These are phyloP conservation scores for Channa striata DNA, from an alignment of 2,797 vertebrate species.

Conservation along the genomic window DNA sequence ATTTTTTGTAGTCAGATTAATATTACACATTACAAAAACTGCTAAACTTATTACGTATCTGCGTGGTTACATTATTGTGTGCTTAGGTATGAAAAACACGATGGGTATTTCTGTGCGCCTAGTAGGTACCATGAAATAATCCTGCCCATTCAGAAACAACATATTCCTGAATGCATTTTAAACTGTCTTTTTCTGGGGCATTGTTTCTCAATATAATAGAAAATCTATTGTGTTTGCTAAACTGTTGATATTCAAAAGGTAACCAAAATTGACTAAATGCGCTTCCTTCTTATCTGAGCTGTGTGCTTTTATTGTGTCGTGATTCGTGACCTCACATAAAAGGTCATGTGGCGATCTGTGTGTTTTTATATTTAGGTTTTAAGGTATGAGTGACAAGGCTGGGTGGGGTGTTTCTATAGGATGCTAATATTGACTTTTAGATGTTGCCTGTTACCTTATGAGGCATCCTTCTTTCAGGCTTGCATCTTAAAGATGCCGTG, in stretches of 20 bases:
- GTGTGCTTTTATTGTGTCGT: constrained; percentile 16
- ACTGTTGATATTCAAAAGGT: constrained; percentile 56
- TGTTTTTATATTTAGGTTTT: constrained; percentile 58
- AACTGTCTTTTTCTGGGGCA: constrained; percentile 55
- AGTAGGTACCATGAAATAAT: constrained; percentile 27
- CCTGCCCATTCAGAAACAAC: constrained; percentile 57
- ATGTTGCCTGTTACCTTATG: constrained; percentile 56
- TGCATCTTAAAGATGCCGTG: constrained; percentile 44
- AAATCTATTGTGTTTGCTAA: constrained; percentile 69
- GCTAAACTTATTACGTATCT: constrained; percentile 1
- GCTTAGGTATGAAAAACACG: not conserved
- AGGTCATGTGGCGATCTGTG: constrained; percentile 16
- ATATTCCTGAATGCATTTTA: constrained; percentile 58
- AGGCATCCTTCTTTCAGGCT: constrained; percentile 44
- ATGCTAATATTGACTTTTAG: constrained; percentile 72
- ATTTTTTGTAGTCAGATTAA: no score
- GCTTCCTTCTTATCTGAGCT: constrained; percentile 25
- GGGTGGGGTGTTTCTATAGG: constrained; percentile 66
- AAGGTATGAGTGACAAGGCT: constrained; percentile 74
- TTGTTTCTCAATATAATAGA: constrained; percentile 65
- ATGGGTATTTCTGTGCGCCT: constrained; percentile 28
- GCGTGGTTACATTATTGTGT: constrained; percentile 14
- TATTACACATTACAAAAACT: not conserved
- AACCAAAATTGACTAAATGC: constrained; percentile 57
- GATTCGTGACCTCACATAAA: no score